Base-by-base conservation (phyloP, 30 jellyfish, hydroid and myxozoan species). In the Hydractinia symbiolongicarpus region DNA sequence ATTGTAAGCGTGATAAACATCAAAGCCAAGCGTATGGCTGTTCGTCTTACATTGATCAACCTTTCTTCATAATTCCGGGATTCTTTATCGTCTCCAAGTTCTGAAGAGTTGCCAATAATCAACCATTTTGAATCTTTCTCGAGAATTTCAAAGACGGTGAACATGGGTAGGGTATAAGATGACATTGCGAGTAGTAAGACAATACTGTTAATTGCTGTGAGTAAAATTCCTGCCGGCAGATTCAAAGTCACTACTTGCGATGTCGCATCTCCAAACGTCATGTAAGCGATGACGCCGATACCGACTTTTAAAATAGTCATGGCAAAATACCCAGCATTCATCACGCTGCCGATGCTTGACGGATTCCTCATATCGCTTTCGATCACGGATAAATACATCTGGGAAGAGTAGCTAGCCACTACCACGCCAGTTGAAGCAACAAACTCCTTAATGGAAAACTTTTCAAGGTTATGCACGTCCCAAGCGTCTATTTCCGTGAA, bases 321-420 rank as follows among this genome's bases (percentile, higher is more conserved):
- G 16, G 76, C 44, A 8, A 79, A 13, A 78, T 78, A 89, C 0
- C 94, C 88, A 0, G 78, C 61, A 55, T 89, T 89, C 95, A 89
- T 89, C 7, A 89, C 82, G 13, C 56, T 81, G 66, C 82, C 79
- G 66, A 89, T 73, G 40, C 75, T 83, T 14, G 64, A 79, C 16
- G 87, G 80, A 51, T 89, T 73, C 53, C 76, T 73, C 96, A 89
- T 89, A 80, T 81, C 88, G 50, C 79, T 78, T 58, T 89, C 96
- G 8, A 89, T 83, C 64, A 89, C 87, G 15, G 96, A 88, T 55
- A 89, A 58, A 72, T 89, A 89, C 77, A 89, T 89, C 60, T 89
- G 96, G 53, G 94, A 79, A 15, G 96, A 89, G 68, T 89, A 83
- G 19, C 90, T 73, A 11, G 86, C 96, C 9, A 89, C 74, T 17